Evolutionary conservation across 2,113 vertebrate genomes (phyloP).

Genomic region (Caretta caretta): DNA sequence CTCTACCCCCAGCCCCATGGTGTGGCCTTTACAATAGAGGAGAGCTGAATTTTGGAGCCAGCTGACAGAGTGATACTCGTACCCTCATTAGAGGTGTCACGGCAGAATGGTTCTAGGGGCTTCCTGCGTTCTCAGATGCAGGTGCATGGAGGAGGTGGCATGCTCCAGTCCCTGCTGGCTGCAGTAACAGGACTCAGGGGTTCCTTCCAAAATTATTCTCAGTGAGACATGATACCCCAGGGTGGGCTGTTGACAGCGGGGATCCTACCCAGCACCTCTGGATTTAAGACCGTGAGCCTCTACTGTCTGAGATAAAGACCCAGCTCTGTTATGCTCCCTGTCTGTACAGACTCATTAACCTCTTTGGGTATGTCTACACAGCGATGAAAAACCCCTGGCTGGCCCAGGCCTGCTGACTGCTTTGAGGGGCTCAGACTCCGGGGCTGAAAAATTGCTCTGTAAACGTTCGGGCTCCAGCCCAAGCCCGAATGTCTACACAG

Average conservation of each 20-base stretch:
- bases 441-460: too few species aligned
- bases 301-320: not conserved
- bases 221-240: not conserved
- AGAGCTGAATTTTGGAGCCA: not conserved
- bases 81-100: not conserved
- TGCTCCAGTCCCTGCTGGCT: not conserved
- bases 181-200: not conserved
- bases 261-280: not conserved
- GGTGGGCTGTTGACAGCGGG: not conserved
- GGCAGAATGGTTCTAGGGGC: not conserved
- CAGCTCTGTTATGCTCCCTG: not conserved
- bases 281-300: not conserved
- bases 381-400: not conserved
- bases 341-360: not conserved
- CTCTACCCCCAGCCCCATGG: not conserved
- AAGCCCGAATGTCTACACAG: too few species aligned
- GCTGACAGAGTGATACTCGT: not conserved
- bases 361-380: not conserved
- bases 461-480: too few species aligned
- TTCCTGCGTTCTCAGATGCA: not conserved
- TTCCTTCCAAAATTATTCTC: not conserved
- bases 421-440: too few species aligned
- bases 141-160: too few species aligned
- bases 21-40: not conserved
- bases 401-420: too few species aligned